Conservation (phyloP, 2,113 vertebrate species). For the Myxocyprinus asiaticus region DNA sequence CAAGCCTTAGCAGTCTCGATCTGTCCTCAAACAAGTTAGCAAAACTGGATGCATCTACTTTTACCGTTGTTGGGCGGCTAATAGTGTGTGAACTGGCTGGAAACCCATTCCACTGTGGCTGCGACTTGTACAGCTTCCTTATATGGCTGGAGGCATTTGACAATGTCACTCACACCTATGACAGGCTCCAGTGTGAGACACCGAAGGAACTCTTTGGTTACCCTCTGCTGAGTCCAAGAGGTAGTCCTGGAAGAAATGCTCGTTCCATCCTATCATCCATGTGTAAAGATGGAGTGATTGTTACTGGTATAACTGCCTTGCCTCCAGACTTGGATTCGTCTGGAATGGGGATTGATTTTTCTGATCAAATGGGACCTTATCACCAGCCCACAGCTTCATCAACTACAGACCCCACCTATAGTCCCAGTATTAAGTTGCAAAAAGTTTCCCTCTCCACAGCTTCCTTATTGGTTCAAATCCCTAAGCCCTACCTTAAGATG, state of each 20-base stretch:
- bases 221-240: constrained; percentile 85
- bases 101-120: constrained; percentile 96
- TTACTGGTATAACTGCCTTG: constrained; percentile 83
- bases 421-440: constrained; percentile 87
- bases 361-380: constrained; percentile 80
- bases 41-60: constrained; percentile 87
- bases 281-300: constrained; percentile 85
- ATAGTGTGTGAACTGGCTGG: constrained; percentile 93
- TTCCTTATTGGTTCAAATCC: constrained; percentile 89
- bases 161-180: constrained; percentile 95
- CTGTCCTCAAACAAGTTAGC: constrained; percentile 94
- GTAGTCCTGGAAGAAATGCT: constrained; percentile 89
- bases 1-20: constrained; percentile 93
- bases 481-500: constrained; percentile 94
- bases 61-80: constrained; percentile 83
- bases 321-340: constrained; percentile 82
- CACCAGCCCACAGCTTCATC: constrained; percentile 85
- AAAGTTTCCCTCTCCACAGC: constrained; percentile 83
- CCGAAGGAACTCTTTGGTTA: constrained; percentile 87
- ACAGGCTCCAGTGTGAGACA: constrained; percentile 94
- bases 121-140: constrained; percentile 91
- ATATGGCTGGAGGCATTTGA: constrained; percentile 94
- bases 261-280: constrained; percentile 85
- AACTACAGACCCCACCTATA: constrained; percentile 81
- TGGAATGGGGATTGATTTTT: constrained; percentile 79